Percentiles rank a stretch among this genome's conserved stretches.
These are phyloP conservation scores for Macaria liturata DNA, from an alignment of 2,888 invertebrate genomes.

Conservation along the genomic window DNA sequence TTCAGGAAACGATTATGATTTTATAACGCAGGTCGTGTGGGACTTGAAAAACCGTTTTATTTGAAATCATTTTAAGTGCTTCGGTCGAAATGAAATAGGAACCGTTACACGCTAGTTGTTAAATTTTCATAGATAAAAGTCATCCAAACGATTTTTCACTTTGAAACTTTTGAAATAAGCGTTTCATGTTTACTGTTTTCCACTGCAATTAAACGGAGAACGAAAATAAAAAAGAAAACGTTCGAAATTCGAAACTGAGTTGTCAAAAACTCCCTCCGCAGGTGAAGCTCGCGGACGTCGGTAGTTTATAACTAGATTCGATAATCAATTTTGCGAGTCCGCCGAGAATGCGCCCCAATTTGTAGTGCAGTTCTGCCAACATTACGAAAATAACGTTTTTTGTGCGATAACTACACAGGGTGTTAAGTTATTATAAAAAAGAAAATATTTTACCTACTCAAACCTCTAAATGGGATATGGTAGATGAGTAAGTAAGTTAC, in stretches of 20 bases:
- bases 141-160: constrained; percentile 9
- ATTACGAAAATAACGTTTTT: constrained; percentile 1
- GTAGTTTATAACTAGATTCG: constrained; percentile 79
- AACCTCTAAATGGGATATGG: no score
- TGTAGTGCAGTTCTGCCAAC: constrained; percentile 35
- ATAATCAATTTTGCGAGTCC: constrained; percentile 74
- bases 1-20: constrained; percentile 44
- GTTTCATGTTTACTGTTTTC: constrained; percentile 14
- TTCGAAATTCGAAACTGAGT: constrained; percentile 24
- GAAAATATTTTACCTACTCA: no score
- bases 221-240: constrained; percentile 18
- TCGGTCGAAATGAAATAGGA: constrained; percentile 20
- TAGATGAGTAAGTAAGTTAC: neutral
- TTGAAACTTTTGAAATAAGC: constrained; percentile 13
- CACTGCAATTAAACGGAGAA: constrained; percentile 14
- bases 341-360: constrained; percentile 44
- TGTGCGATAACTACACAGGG: neutral
- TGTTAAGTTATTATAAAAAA: neutral
- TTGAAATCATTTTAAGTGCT: constrained; percentile 32
- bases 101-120: constrained; percentile 12
- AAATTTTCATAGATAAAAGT: constrained; percentile 20
- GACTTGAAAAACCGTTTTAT: constrained; percentile 35
- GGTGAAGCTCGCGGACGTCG: constrained; percentile 53
- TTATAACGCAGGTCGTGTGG: constrained; percentile 32
- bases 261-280: constrained; percentile 45